Conservation (phyloP, 2,888 invertebrate species). For the Synanthedon tipuliformis region DNA sequence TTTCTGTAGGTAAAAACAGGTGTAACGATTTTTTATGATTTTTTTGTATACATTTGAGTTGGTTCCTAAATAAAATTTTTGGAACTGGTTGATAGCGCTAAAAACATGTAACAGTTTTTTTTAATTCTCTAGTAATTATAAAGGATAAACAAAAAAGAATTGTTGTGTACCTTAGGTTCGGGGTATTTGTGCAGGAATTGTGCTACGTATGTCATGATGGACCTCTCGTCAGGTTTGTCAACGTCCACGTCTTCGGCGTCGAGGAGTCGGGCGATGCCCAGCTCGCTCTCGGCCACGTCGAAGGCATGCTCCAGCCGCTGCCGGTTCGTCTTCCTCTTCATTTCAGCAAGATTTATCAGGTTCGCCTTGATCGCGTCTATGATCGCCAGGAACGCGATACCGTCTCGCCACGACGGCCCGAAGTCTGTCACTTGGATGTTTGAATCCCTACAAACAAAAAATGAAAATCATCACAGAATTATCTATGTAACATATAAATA, state of each 20-base stretch:
- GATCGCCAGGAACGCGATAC: conserved; percentile 93
- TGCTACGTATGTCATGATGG: conserved; percentile 98
- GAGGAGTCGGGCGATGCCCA: conserved; percentile 90
- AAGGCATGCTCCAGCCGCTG: conserved; percentile 92
- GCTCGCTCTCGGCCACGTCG: conserved; percentile 88
- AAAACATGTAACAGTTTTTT: too few relatives aligned
- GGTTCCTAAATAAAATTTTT: too few relatives aligned
- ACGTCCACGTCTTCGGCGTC: conserved; percentile 98
- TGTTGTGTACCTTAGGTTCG: conserved; percentile 76
- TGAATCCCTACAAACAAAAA: conserved; percentile 73
- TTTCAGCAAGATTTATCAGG: conserved; percentile 86
- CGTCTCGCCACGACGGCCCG: conserved; percentile 96
- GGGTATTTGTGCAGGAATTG: conserved; percentile 97
- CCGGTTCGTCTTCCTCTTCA: conserved; percentile 80
- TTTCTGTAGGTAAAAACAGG: too few relatives aligned
- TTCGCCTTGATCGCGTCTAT: conserved; percentile 95
- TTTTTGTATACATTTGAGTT: too few relatives aligned
- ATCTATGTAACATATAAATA: too few relatives aligned
- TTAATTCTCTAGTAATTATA: too few relatives aligned
- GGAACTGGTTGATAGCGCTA: too few relatives aligned
- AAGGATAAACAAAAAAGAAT: not conserved
- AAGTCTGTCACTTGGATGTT: conserved; percentile 93
- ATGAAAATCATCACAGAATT: too few relatives aligned
- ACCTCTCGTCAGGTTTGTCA: conserved; percentile 95
- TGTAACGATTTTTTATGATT: too few relatives aligned